Evolutionary conservation across 2,888 invertebrate genomes (phyloP).

Genomic region (Sarcophaga rosellei): DNA sequence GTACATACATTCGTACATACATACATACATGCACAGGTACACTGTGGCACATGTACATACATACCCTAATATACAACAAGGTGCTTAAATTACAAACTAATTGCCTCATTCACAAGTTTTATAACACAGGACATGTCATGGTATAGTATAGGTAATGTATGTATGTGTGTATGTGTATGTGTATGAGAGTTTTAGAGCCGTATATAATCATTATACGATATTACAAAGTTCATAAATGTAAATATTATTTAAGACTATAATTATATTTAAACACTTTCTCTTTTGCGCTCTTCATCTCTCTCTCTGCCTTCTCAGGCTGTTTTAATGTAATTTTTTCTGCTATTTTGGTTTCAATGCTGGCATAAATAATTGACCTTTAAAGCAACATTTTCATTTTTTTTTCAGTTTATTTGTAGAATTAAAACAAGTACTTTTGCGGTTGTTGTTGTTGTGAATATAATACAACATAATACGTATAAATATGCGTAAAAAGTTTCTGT

Average conservation of each 20-base stretch:
- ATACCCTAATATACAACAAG: conserved; percentile 40
- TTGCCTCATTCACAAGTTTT: conserved; percentile 53
- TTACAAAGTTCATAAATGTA: conserved; percentile 43
- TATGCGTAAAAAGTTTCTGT: neutral
- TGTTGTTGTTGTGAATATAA: neutral
- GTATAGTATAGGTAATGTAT: neutral
- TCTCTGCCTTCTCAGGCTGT: neutral
- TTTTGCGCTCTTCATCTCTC: neutral
- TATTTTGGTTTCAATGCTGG: conserved; percentile 9
- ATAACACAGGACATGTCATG: neutral
- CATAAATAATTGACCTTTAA: conserved; percentile 58
- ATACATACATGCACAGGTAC: neutral
- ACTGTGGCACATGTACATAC: neutral
- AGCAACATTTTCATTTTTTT: neutral
- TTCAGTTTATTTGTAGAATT: too few species aligned
- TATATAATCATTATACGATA: conserved; percentile 34
- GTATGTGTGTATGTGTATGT: neutral
- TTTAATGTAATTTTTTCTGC: neutral
- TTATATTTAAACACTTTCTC: conserved; percentile 48
- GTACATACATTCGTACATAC: neutral
- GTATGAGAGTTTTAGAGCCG: neutral
- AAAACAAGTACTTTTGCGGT: neutral
- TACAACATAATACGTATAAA: neutral
- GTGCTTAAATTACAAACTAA: conserved; percentile 61
- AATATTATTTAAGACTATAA: conserved; percentile 57